Percentiles rank a stretch among this genome's conserved stretches.
Evolutionary conservation across 2,113 vertebrate species (phyloP).

Genomic region (human): GRCh38 chrX:23028501-23029000

Average conservation of each 20-base stretch:
- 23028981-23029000: background rate
- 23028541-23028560: background rate
- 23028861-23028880: background rate
- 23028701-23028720: background rate
- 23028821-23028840: background rate
- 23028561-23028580: background rate
- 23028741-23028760: background rate
- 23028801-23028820: background rate
- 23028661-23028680: background rate
- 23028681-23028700: background rate
- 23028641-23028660: background rate
- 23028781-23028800: background rate
- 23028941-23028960: background rate
- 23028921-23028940: background rate
- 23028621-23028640: background rate
- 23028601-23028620: background rate
- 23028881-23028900: background rate
- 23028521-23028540: background rate
- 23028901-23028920: background rate
- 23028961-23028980: background rate
- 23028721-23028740: background rate
- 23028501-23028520: background rate
- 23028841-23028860: background rate
- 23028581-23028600: background rate
- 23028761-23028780: background rate